Evolutionary conservation across 2,113 vertebrate genomes (phyloP), one percentile per base, ranked within the genome.

Genomic region (Cyrtonyx montezumae): DNA sequence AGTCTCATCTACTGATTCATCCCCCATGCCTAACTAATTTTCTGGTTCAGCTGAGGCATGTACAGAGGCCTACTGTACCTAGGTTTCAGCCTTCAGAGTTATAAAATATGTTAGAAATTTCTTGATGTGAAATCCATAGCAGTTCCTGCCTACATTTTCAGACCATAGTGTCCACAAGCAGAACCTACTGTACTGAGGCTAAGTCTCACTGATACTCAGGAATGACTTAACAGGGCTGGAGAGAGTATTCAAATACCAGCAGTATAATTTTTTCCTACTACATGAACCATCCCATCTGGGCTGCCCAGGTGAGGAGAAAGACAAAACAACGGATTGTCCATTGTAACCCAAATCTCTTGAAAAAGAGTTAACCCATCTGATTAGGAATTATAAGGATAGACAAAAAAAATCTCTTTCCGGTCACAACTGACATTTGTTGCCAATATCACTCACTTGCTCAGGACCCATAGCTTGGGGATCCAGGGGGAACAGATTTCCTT

Each of bases 91-190:
- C 59, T 92, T 68, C 69, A 65, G 22, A 56, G 80, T 75, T 84
- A 51, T 63, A 93, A 75, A 85, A 74, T 37, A 9, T 32, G 20
- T 73, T 85, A 17, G 69, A 67, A 83, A 49, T 19, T 34, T 80
- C 46, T 93, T 84, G 56, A 90, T 93, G 74, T 84, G 66, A 94
- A 94, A 87, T 63, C 46, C 61, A 37, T 32, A 23, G 69, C 34
- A 20, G 42, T 84, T 82, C 77, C 67, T 90, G 69, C 51, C 86
- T 88, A 21, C 14, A 21, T 88, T 90, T 90, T 42, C 51, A 78
- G 62, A 65, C 28, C 69, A 78, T 43, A 17, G 55, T 43, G 21
- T 45, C 45, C 49, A 55, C 45, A 74, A 45, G 28, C 1, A 2
- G 68, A 70, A 21, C 23, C 34, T 83, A 42, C 34, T 58, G 21